These are phyloP conservation scores for Drosophila prosaltans DNA, from an alignment of 1,140 invertebrate genomes.

Conservation along the genomic window DNA sequence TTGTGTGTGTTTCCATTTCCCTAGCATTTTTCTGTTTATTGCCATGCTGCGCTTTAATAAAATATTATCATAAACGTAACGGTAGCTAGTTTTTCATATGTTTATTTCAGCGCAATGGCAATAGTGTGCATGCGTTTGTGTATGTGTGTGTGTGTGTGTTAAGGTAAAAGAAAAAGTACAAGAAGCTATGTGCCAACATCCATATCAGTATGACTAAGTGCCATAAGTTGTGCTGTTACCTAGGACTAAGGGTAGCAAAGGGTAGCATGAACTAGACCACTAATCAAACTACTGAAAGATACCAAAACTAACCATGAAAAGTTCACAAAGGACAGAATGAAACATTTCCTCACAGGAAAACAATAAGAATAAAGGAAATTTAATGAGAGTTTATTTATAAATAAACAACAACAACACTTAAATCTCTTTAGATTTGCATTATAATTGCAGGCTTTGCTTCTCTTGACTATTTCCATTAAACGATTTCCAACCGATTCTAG, in stretches of 20 bases:
- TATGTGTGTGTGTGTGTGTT: slow-evolving; percentile 11
- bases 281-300: neutral
- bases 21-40: slow-evolving; percentile 38
- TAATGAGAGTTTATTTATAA: too few relatives aligned
- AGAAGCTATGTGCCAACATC: slow-evolving; percentile 11
- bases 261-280: neutral
- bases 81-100: slow-evolving; percentile 78
- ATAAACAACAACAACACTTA: too few relatives aligned
- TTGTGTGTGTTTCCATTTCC: slow-evolving; percentile 4
- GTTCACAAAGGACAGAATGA: too few relatives aligned
- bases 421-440: too few relatives aligned
- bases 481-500: too few relatives aligned
- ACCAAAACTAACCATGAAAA: too few relatives aligned
- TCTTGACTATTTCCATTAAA: too few relatives aligned
- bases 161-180: slow-evolving; percentile 2
- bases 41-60: slow-evolving; percentile 70
- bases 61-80: slow-evolving; percentile 80
- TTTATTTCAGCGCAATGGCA: slow-evolving; percentile 45
- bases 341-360: too few relatives aligned
- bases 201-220: slow-evolving; percentile 12
- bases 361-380: too few relatives aligned
- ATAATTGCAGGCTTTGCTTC: too few relatives aligned
- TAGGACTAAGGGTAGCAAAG: neutral
- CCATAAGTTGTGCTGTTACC: slow-evolving; percentile 9
- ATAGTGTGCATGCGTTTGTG: slow-evolving; percentile 27